phyloP scores from a whole-genome alignment of 2,888 invertebrate genomes.

The Drosophila meridionalis region DNA sequence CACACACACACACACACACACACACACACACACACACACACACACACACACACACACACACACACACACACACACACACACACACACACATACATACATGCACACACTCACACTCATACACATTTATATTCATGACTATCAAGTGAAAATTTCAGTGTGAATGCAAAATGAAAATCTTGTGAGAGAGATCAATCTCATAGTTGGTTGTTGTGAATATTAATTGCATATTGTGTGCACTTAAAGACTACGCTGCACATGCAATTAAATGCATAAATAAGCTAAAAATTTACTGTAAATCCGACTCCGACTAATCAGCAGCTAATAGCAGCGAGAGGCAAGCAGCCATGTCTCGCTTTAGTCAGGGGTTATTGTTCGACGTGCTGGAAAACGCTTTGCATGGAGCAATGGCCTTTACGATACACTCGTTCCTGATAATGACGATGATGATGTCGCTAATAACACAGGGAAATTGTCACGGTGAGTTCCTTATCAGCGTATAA shows the following conservation, averaged over 20 bases:
- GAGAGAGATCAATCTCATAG: constrained; percentile 21
- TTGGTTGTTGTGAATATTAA: constrained; percentile 16
- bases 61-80: not conserved
- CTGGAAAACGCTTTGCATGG: constrained; percentile 32
- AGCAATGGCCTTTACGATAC: constrained; percentile 54
- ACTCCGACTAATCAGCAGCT: constrained; percentile 52
- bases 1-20: no score
- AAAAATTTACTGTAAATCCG: constrained; percentile 30
- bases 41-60: no score
- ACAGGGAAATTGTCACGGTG: constrained; percentile 70
- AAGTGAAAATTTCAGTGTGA: constrained; percentile 66
- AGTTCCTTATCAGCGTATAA: constrained; percentile 44
- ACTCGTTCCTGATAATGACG: constrained; percentile 39
- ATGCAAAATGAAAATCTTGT: constrained; percentile 71
- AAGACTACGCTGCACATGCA: constrained; percentile 7
- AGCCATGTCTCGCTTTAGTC: constrained; percentile 54
- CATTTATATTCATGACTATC: constrained; percentile 49
- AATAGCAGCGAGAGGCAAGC: constrained; percentile 38
- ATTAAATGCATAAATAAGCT: constrained; percentile 18
- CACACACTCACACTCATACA: constrained; percentile 13
- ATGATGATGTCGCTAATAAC: constrained; percentile 47
- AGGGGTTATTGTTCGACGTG: constrained; percentile 44
- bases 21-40: no score
- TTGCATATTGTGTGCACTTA: constrained; percentile 10
- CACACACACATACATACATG: constrained; percentile 22